Evolutionary conservation across 2,113 vertebrate species (phyloP), one percentile per base, ranked within the genome.

Genomic region (Leucoraja erinaceus): DNA sequence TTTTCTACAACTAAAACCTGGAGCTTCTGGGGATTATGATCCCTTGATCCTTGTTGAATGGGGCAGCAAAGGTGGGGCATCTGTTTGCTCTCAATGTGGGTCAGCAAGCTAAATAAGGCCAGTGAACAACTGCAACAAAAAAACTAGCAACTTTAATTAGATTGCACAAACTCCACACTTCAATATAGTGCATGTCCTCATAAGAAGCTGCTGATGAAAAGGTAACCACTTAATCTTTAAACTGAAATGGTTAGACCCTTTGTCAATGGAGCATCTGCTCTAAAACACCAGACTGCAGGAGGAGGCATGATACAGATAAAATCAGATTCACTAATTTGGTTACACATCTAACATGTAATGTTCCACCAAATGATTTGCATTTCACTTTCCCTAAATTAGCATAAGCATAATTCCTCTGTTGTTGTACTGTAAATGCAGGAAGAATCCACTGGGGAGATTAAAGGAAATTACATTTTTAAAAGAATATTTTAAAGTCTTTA

Each of bases 1-100:
- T 99, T 98, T 97, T 96, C 97, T 96, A 97, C 97, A 97, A 98
- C 97, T 96, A 97, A 98, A 98, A 98, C 98, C 98, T 96, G 93
- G 95, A 91, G 90, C 68, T 91, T 72, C 90, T 91, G 93, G 96
- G 97, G 98, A 99, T 99, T 99, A 99, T 93, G 95, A 95, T 97
- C 95, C 96, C 97, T 97, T 97, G 97, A 96, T 97, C 97, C 95
- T 94, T 25, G 90, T 96, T 96, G 97, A 97, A 96, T 95, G 95
- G 95, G 96, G 95, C 95, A 95, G 93, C 78, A 90, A 47, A 94
- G 94, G 33, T 94, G 95, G 96, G 93, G 94, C 94, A 95, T 95
- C 94, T 95, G 93, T 94, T 95, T 93, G 94, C 94, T 94, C 90
- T 95, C 93, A 93, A 95, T 96, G 95, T 95, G 96, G 95, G 96